Percentiles rank a stretch among this genome's conserved stretches.
Conservation (phyloP, 2,113 vertebrate genomes). For the Manacus vitellinus region DNA sequence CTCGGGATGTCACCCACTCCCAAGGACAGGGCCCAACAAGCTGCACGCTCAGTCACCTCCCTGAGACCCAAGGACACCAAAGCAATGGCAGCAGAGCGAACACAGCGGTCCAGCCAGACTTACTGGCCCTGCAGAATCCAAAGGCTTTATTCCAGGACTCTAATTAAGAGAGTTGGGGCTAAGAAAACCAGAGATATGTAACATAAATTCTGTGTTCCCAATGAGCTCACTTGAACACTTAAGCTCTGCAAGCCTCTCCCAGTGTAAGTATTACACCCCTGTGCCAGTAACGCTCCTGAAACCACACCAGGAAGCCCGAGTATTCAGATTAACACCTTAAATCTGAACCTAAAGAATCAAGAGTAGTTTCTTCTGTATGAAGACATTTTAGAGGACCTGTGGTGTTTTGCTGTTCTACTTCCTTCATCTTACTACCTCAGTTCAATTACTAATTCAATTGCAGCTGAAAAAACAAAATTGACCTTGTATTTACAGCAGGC, state of each 20-base stretch:
- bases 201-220: not conserved
- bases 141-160: not conserved
- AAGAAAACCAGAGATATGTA: not conserved
- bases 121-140: not conserved
- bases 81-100: not conserved
- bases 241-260: not conserved
- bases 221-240: not conserved
- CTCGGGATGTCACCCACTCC: not conserved
- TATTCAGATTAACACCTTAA: not conserved
- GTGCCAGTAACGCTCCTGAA: not conserved
- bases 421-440: not conserved
- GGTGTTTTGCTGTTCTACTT: not conserved
- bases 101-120: accelerated
- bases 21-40: not conserved
- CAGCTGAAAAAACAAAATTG: not conserved
- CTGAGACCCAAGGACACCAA: not conserved
- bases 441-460: not conserved
- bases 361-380: not conserved
- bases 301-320: not conserved
- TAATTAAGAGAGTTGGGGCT: not conserved
- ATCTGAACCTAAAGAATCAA: not conserved
- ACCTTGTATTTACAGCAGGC: not conserved
- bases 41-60: accelerated
- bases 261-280: not conserved
- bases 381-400: not conserved